Base-by-base conservation (phyloP, 2,113 vertebrate genomes). In the Dryoscopus gambensis region DNA sequence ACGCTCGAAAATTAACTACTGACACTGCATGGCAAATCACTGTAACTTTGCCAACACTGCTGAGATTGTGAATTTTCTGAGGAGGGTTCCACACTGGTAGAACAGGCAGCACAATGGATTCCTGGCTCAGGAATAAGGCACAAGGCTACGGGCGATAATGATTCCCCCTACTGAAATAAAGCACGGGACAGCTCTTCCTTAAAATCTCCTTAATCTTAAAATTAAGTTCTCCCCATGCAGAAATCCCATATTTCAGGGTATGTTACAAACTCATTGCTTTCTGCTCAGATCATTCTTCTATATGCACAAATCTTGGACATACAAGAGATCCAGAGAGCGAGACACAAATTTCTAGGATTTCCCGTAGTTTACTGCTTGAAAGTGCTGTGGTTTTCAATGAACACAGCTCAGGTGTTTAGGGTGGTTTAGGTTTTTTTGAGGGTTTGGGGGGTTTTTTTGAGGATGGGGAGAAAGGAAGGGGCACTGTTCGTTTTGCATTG, bases 251-350 rank as follows among this genome's bases (percentile, higher is more conserved):
- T 69, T 83, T 69, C 42, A 69, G 21, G 50, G 14, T 4, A 19
- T 5, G 6, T 1, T 57, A 16, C 25, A 57, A 75, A 70, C 20
- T 14, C 22, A 5, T 5, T 35, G 39, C 28, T 42, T 70, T n/a
- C 44, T 39, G 24, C 10, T 9, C 22, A 93, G 4, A 20, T 37
- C 23, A 15, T 60, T 69, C 31, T 31, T 44, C 30, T 7, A 6
- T 1, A 14, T 7, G 13, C 6, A 28, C 23, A 52, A 31, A 30
- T 21, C 35, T n/a, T 52, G 49, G 40, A 18, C 7, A 3, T 11
- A 5, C 9, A 59, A 31, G 71, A 50, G 9, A n/a, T 24, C 4
- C 27, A 59, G 33, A 23, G 6, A 73, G 2, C 0, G 0, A 68
- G 8, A 80, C 2, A 44, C 0, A 56, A 31, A 53, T 68, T 56